These are phyloP conservation scores for Chrysopa pallens DNA, from an alignment of 1,140 invertebrate genomes.

Conservation along the genomic window DNA sequence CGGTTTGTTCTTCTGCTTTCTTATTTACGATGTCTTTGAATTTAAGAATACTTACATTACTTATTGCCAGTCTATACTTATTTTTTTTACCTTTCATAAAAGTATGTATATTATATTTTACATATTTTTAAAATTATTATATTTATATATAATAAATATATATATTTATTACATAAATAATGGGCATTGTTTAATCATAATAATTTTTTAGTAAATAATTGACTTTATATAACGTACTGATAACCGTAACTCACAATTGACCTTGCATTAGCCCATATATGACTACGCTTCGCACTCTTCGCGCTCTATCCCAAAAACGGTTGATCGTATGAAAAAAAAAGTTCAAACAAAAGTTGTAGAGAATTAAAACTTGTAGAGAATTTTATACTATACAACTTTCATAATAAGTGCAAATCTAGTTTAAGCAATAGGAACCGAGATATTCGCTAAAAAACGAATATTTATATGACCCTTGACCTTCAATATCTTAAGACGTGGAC, in stretches of 20 bases:
- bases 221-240: no score
- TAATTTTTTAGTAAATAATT: no score
- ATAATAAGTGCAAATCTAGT: slow-evolving; percentile 5
- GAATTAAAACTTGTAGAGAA: slow-evolving; percentile 5
- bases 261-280: slow-evolving; percentile 2
- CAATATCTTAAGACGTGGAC: no score
- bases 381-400: slow-evolving; percentile 7
- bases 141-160: slow-evolving; percentile 5
- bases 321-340: no score
- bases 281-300: slow-evolving; percentile 1
- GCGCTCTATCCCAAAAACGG: slow-evolving; percentile 2
- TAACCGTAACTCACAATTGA: slow-evolving; percentile 1
- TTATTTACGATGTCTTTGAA: slow-evolving; percentile 18
- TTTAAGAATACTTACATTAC: slow-evolving; percentile 16
- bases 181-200: slow-evolving; percentile 7
- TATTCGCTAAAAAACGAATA: slow-evolving; percentile 4
- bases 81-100: slow-evolving; percentile 16
- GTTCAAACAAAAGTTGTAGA: slow-evolving; percentile 4
- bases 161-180: slow-evolving; percentile 6
- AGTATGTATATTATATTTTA: slow-evolving; percentile 9
- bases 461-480: slow-evolving; percentile 7
- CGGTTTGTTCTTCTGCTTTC: slow-evolving; percentile 14
- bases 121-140: slow-evolving; percentile 10
- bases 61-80: slow-evolving; percentile 16
- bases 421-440: slow-evolving; percentile 5